phyloP scores from a whole-genome alignment of 2,888 invertebrate genomes.

The Carpatolechia fugitivella region DNA sequence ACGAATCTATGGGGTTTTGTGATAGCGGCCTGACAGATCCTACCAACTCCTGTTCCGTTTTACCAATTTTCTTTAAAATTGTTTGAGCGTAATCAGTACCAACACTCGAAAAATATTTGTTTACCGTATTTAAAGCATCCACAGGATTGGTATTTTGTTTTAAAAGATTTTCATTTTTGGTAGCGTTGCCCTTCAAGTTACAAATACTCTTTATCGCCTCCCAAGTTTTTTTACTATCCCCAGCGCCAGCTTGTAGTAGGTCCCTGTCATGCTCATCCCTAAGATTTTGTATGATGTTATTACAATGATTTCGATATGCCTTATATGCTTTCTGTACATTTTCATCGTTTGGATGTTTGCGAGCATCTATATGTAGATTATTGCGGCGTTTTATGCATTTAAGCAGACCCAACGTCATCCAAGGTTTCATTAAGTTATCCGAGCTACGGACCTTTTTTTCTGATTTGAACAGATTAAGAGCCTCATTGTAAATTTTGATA shows the following conservation, averaged over 20 bases:
- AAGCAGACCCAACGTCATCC: not conserved
- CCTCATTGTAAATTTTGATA: not conserved
- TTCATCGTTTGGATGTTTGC: not conserved
- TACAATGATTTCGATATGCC: not conserved
- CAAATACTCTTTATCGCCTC: not conserved
- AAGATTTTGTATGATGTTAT: not conserved
- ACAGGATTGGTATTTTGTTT: not conserved
- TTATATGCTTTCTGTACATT: not conserved
- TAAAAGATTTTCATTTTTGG: conserved; percentile 13
- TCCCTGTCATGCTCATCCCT: not conserved
- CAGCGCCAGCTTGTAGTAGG: not conserved
- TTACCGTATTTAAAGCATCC: not conserved
- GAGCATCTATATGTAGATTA: not conserved
- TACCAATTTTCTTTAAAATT: not conserved
- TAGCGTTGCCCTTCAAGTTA: not conserved
- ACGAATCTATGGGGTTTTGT: not conserved
- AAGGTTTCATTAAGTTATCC: not conserved
- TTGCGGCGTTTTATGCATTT: not conserved
- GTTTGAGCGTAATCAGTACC: not conserved
- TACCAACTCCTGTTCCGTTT: not conserved
- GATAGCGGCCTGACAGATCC: not conserved
- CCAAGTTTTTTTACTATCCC: not conserved
- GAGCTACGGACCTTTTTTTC: not conserved
- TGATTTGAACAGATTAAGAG: not conserved
- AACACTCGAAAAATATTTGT: not conserved